phyloP scores from a whole-genome alignment of 2,797 vertebrate genomes.

The Spizella passerina region DNA sequence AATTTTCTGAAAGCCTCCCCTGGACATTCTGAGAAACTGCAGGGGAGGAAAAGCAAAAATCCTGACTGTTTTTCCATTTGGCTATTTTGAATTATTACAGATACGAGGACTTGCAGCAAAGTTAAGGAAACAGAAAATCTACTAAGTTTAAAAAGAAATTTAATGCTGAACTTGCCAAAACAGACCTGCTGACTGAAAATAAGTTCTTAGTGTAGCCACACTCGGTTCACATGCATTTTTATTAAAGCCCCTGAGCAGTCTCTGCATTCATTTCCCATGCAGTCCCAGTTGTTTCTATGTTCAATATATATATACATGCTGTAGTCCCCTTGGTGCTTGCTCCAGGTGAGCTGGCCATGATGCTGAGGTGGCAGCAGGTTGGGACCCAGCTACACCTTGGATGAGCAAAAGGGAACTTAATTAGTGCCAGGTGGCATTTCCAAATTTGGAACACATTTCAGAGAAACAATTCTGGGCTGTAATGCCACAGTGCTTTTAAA shows the following conservation, averaged over 20 bases:
- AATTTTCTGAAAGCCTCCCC: neutral
- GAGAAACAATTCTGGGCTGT: neutral
- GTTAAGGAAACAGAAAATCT: neutral
- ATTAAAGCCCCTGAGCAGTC: neutral
- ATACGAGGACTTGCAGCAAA: neutral
- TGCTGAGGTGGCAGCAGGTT: neutral
- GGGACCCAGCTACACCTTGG: rapidly evolving
- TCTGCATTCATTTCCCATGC: neutral
- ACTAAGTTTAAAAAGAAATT: neutral
- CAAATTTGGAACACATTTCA: neutral
- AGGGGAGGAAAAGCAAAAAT: neutral
- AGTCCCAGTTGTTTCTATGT: neutral
- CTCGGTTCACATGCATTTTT: neutral
- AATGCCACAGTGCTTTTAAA: neutral
- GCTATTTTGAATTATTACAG: neutral
- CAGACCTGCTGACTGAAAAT: neutral
- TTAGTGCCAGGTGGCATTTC: neutral
- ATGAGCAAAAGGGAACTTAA: neutral
- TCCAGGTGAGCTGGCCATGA: rapidly evolving
- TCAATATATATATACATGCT: rapidly evolving
- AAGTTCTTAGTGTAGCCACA: neutral
- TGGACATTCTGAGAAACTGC: neutral
- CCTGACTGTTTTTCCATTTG: neutral
- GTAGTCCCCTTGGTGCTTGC: rapidly evolving
- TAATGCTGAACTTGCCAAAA: neutral